phyloP scores from a whole-genome alignment of 2,797 vertebrate species.

The Tokudaia tokunoshimensis region DNA sequence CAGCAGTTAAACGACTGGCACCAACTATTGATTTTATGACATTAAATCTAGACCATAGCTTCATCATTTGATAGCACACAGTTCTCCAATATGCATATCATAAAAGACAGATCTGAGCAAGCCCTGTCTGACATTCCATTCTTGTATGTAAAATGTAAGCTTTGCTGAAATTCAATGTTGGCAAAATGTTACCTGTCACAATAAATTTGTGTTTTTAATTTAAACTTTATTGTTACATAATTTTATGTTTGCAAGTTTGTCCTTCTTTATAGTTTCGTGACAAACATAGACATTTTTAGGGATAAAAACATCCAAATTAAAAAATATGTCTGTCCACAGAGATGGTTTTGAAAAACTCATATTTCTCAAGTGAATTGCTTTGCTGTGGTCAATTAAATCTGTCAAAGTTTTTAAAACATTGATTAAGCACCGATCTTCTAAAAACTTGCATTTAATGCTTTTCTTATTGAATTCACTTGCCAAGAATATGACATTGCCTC shows the following conservation, averaged over 20 bases:
- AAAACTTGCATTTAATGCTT: background rate
- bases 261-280: slow-evolving; percentile 7
- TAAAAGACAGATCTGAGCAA: background rate
- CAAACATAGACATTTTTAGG: background rate
- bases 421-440: background rate
- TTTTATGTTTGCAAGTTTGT: background rate
- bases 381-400: background rate
- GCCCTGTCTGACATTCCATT: background rate
- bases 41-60: background rate
- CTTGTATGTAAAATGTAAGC: background rate
- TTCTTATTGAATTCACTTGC: background rate
- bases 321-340: background rate
- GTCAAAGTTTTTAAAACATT: background rate
- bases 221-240: slow-evolving; percentile 8
- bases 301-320: background rate
- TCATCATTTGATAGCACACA: background rate
- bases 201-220: slow-evolving; percentile 21
- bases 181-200: background rate
- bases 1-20: background rate
- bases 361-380: background rate
- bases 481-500: background rate
- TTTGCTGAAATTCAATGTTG: slow-evolving; percentile 32
- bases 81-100: background rate
- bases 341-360: background rate
- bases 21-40: background rate